phyloP scores from a whole-genome alignment of 2,113 vertebrate genomes.

The Felis chaus region DNA sequence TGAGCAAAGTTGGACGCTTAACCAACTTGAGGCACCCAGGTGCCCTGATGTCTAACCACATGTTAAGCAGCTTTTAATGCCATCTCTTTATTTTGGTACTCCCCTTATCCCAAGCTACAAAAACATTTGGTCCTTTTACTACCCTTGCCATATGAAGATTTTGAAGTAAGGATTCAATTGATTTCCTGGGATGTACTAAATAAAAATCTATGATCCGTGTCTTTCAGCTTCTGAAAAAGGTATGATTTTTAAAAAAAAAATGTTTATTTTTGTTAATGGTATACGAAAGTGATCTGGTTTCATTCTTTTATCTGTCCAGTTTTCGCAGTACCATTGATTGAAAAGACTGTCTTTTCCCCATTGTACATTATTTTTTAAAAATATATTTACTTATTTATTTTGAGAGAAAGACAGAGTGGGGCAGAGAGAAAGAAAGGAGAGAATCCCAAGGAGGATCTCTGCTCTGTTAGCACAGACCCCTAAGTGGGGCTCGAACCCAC shows the following conservation, averaged over 20 bases:
- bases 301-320: too few relatives aligned
- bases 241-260: not conserved
- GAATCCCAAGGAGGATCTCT: too few relatives aligned
- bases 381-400: too few relatives aligned
- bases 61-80: not conserved
- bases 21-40: too few relatives aligned
- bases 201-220: not conserved
- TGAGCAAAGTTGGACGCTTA: too few relatives aligned
- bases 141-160: not conserved
- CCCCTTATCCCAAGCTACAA: not conserved
- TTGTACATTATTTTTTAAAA: not conserved
- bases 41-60: not conserved
- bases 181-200: not conserved
- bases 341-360: not conserved
- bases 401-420: too few relatives aligned
- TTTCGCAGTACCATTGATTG: too few relatives aligned
- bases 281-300: too few relatives aligned
- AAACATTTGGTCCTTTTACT: not conserved
- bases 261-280: too few relatives aligned
- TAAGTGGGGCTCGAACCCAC: too few relatives aligned
- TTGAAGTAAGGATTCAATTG: not conserved
- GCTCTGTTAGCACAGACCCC: too few relatives aligned
- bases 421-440: too few relatives aligned
- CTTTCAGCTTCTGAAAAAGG: not conserved
- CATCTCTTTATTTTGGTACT: not conserved